A percentile compares a stretch with the other conserved stretches of the same genome.
Conservation (phyloP, 2,888 invertebrate species). For the Eilema griseolum region DNA sequence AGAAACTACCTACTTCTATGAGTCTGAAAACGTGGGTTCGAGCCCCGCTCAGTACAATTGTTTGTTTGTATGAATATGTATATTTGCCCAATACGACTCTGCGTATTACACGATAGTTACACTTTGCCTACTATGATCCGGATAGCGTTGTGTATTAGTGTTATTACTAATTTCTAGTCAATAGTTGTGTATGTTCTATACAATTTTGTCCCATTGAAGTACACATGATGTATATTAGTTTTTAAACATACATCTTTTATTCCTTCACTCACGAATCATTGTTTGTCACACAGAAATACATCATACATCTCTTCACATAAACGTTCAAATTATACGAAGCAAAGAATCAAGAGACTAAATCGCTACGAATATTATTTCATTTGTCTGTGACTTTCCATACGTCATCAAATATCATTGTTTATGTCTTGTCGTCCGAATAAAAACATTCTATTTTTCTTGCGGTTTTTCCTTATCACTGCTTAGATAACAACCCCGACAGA, state of each 20-base stretch:
- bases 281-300: slow-evolving; percentile 22
- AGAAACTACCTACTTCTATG: too few relatives aligned
- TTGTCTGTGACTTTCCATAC: slow-evolving; percentile 47
- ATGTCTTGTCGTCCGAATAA: slow-evolving; percentile 40
- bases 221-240: too few relatives aligned
- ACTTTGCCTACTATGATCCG: too few relatives aligned
- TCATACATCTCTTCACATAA: slow-evolving; percentile 36
- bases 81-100: too few relatives aligned
- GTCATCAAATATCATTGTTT: slow-evolving; percentile 52
- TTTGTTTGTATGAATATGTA: too few relatives aligned
- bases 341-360: slow-evolving; percentile 40
- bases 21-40: too few relatives aligned
- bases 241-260: slow-evolving; percentile 27
- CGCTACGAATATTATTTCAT: slow-evolving; percentile 43
- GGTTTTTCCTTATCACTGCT: slow-evolving; percentile 28
- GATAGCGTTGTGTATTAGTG: too few relatives aligned
- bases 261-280: slow-evolving; percentile 34
- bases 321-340: slow-evolving; percentile 44
- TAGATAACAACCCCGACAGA: background rate
- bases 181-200: background rate
- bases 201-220: too few relatives aligned
- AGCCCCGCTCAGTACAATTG: too few relatives aligned
- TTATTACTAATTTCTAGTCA: background rate
- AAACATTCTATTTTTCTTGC: slow-evolving; percentile 31
- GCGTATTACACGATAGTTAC: too few relatives aligned